phyloP scores from a whole-genome alignment of 2,797 vertebrate species.

The Prunella strophiata region DNA sequence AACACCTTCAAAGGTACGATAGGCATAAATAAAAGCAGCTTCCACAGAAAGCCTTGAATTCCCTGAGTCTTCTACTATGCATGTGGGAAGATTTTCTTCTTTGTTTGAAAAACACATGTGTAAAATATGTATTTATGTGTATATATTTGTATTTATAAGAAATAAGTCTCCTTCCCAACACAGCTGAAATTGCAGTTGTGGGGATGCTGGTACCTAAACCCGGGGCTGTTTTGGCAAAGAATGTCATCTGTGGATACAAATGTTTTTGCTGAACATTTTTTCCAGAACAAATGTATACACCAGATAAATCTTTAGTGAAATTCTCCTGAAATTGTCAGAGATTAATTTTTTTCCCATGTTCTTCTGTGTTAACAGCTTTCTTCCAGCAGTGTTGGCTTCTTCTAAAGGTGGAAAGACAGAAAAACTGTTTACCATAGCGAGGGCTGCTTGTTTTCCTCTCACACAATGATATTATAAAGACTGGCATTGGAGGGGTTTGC shows the following conservation, averaged over 20 bases:
- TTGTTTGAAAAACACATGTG: not conserved
- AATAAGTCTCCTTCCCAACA: not conserved
- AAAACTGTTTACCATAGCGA: not conserved
- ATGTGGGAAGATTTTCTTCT: not conserved
- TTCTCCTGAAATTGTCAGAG: not conserved
- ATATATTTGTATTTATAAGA: not conserved
- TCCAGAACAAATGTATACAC: not conserved
- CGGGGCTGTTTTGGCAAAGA: not conserved
- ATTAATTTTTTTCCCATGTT: not conserved
- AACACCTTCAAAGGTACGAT: not conserved
- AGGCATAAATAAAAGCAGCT: not conserved
- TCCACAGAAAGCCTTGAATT: not conserved
- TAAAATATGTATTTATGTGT: not conserved
- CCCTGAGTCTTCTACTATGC: not conserved
- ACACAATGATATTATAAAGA: not conserved
- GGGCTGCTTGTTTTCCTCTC: not conserved
- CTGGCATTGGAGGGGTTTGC: not conserved
- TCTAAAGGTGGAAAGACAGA: not conserved
- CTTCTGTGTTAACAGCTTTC: not conserved
- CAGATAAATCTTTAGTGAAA: not conserved
- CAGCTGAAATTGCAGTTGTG: not conserved
- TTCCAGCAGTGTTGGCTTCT: not conserved
- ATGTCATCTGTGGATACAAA: not conserved
- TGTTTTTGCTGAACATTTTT: not conserved
- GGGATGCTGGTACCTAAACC: not conserved